Conservation (phyloP, 2,797 vertebrate species). For the Gambusia yucatana region DNA sequence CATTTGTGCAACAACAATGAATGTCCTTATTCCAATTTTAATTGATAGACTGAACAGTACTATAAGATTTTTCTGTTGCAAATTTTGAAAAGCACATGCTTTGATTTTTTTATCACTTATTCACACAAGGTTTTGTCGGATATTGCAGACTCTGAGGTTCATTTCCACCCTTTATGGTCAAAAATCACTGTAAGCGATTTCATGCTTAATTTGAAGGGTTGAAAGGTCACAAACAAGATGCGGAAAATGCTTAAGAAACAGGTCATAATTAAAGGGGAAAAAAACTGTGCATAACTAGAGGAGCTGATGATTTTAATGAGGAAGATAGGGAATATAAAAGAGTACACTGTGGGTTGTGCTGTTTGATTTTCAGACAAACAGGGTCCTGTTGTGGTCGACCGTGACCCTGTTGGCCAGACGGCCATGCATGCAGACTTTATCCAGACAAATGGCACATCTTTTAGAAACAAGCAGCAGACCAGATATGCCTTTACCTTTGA, state of each 20-base stretch:
- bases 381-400: slow-evolving; percentile 41
- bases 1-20: too few relatives aligned
- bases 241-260: background rate
- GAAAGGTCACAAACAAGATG: background rate
- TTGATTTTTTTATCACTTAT: background rate
- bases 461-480: slow-evolving; percentile 45
- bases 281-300: slow-evolving; percentile 8
- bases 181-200: background rate
- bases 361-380: slow-evolving; percentile 18
- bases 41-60: background rate
- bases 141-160: background rate
- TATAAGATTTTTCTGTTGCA: background rate
- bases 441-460: slow-evolving; percentile 48
- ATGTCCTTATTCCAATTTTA: background rate
- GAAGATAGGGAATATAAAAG: background rate
- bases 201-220: background rate
- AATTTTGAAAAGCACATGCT: background rate
- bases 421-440: slow-evolving; percentile 40
- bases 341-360: background rate
- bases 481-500: slow-evolving; percentile 44
- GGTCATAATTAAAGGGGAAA: background rate
- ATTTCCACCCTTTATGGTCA: background rate
- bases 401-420: slow-evolving; percentile 66
- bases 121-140: background rate
- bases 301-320: slow-evolving; percentile 1